These are phyloP conservation scores for Himalopsyche japonica DNA, from an alignment of 2,888 invertebrate genomes.

Conservation along the genomic window DNA sequence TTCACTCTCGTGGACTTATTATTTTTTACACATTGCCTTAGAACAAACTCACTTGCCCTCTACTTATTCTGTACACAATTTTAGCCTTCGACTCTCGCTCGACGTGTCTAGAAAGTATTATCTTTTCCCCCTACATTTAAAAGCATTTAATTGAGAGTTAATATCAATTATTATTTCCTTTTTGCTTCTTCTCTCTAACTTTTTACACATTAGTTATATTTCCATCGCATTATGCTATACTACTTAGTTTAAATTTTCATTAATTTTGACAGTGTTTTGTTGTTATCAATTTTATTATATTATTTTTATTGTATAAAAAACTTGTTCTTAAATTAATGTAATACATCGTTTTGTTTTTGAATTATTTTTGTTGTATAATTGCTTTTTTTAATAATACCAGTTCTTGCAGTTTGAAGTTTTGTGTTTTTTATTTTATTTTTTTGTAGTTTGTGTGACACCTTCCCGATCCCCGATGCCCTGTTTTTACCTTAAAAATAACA, in stretches of 20 bases:
- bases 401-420: constrained; percentile 70
- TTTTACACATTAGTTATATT: neutral
- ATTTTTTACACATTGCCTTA: neutral
- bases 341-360: constrained; percentile 74
- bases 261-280: constrained; percentile 60
- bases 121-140: neutral
- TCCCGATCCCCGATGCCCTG: neutral
- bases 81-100: neutral
- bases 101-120: neutral
- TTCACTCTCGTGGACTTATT: neutral
- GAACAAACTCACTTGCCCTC: neutral
- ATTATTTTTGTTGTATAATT: constrained; percentile 76
- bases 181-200: neutral
- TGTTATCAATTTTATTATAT: constrained; percentile 62
- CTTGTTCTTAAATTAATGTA: constrained; percentile 74
- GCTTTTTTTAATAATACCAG: constrained; percentile 76
- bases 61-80: neutral
- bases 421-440: constrained; percentile 59
- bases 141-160: neutral
- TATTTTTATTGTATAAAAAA: constrained; percentile 70
- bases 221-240: neutral
- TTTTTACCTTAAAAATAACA: neutral
- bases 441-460: constrained; percentile 33
- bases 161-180: neutral
- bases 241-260: constrained; percentile 1